A percentile compares a stretch with the other conserved stretches of the same genome.
These are phyloP conservation scores for Gymnothorax reevesii DNA, from an alignment of 2,797 vertebrate species.

Conservation along the genomic window DNA sequence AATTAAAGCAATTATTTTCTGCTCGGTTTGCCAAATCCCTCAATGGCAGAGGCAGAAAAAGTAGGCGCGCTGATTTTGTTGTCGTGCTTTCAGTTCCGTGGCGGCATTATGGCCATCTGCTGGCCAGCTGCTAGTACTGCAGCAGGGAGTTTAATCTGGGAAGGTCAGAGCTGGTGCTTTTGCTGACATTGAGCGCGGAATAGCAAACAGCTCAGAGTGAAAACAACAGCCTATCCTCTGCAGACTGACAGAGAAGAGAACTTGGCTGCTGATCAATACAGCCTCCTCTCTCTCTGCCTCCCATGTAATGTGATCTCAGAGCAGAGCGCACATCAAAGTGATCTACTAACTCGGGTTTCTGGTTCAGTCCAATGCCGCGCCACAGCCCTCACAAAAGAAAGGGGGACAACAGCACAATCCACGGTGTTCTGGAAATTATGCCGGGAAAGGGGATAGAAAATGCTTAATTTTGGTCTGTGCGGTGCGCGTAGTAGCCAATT, in stretches of 20 bases:
- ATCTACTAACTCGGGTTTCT: slow-evolving; percentile 37
- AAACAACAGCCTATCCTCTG: slow-evolving; percentile 27
- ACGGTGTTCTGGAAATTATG: slow-evolving; percentile 26
- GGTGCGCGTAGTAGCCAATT: not conserved
- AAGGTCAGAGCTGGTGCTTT: slow-evolving; percentile 11
- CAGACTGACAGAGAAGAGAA: slow-evolving; percentile 32
- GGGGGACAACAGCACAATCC: slow-evolving; percentile 4
- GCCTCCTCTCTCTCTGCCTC: slow-evolving; percentile 32
- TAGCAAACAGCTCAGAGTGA: slow-evolving; percentile 30
- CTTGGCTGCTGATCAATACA: slow-evolving; percentile 39
- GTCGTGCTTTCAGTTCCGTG: not conserved
- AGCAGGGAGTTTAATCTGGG: not conserved
- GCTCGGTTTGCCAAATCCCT: not conserved
- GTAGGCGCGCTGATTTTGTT: not conserved
- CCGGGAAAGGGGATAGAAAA: slow-evolving; percentile 15
- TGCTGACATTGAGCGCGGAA: slow-evolving; percentile 20
- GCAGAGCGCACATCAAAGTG: slow-evolving; percentile 39
- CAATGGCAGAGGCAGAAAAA: not conserved
- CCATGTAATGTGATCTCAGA: slow-evolving; percentile 41
- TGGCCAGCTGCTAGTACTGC: slow-evolving; percentile 9
- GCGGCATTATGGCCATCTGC: not conserved
- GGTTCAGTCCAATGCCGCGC: slow-evolving; percentile 31
- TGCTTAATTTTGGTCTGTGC: not conserved
- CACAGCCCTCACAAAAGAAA: slow-evolving; percentile 24
- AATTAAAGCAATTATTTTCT: not conserved